Conservation (phyloP, 1,140 invertebrate species). For the roundworm (Caenorhabditis elegans) region DNA sequence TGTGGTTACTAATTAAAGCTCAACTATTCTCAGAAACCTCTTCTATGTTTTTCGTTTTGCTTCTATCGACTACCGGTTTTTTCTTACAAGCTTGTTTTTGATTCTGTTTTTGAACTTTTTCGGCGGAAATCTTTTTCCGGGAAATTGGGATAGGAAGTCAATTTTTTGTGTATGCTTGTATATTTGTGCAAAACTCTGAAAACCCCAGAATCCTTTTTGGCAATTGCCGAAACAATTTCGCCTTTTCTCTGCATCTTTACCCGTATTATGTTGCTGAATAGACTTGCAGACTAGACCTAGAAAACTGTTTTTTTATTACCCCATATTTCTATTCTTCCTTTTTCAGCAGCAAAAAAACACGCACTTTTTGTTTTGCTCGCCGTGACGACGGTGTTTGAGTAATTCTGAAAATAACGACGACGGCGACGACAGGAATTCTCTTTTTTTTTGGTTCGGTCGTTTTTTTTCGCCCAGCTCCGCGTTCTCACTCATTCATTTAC, state of each 20-base stretch:
- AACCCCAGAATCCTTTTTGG: too few relatives aligned
- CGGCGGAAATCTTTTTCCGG: too few relatives aligned
- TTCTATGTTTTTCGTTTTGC: neutral
- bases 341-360: neutral
- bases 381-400: neutral
- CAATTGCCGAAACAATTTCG: too few relatives aligned
- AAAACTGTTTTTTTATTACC: too few relatives aligned
- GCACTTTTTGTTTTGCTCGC: neutral
- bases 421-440: too few relatives aligned
- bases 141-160: too few relatives aligned
- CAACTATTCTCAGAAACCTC: conserved; percentile 8
- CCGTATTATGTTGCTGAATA: too few relatives aligned
- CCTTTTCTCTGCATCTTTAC: too few relatives aligned
- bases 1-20: neutral
- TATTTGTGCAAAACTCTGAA: too few relatives aligned
- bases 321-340: neutral
- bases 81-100: neutral
- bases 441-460: too few relatives aligned
- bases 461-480: neutral
- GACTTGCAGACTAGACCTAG: too few relatives aligned
- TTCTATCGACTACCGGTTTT: neutral
- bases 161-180: too few relatives aligned
- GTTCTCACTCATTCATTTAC: neutral
- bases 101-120: neutral
- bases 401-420: conserved; percentile 8